These are phyloP conservation scores for Paracentrotus lividus DNA, from an alignment of 53 echinoderm and acorn worm genomes.

Conservation along the genomic window DNA sequence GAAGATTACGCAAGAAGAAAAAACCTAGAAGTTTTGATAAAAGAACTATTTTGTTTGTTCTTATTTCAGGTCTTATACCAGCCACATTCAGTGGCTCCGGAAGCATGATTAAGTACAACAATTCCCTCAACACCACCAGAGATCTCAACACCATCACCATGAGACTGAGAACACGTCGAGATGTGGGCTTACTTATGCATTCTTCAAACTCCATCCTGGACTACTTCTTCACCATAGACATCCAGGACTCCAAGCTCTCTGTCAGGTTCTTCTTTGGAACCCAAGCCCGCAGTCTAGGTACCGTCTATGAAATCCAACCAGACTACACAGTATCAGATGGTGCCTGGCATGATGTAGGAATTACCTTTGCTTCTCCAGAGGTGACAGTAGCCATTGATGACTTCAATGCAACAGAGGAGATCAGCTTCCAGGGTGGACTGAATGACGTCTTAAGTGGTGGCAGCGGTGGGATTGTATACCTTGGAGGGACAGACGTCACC, in stretches of 20 bases:
- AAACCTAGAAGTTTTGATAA: too few species aligned
- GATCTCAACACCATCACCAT: constrained; percentile 78
- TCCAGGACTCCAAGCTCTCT: constrained; percentile 47
- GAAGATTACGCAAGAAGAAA: too few species aligned
- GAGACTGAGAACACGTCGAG: constrained; percentile 73
- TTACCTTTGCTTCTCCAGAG: constrained; percentile 59
- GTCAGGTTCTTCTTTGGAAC: constrained; percentile 74
- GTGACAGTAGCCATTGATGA: constrained; percentile 57
- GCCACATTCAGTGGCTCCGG: constrained; percentile 80
- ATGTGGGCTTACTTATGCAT: constrained; percentile 71
- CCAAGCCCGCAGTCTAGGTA: background rate
- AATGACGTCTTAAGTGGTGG: constrained; percentile 63
- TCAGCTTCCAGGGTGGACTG: constrained; percentile 57
- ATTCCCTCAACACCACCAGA: constrained; percentile 75
- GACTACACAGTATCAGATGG: constrained; percentile 75
- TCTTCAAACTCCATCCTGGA: constrained; percentile 64
- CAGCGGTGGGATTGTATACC: constrained; percentile 70
- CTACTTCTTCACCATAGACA: constrained; percentile 80
- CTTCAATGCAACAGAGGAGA: background rate
- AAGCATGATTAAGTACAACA: constrained; percentile 73
- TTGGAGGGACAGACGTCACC: constrained; percentile 74
- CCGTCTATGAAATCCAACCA: background rate
- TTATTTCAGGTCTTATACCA: constrained; percentile 78
- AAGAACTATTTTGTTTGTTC: too few species aligned
- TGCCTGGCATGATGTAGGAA: constrained; percentile 82